Base-by-base conservation (phyloP, 2,113 vertebrate species). In the Sinocyclocheilus anshuiensis region DNA sequence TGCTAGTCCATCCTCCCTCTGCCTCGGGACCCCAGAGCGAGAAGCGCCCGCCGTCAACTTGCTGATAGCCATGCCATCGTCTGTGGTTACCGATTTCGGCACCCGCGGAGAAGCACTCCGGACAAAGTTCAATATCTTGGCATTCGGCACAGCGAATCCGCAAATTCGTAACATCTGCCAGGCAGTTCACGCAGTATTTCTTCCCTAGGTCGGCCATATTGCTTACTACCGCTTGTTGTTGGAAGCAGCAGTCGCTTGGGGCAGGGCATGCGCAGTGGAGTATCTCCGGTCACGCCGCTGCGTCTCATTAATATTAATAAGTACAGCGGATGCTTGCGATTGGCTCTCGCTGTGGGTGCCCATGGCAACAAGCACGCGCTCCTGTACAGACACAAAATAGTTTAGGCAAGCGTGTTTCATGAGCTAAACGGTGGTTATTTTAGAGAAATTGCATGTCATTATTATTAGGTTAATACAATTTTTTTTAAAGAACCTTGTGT, bases 191-290 rank as follows among this genome's bases (percentile, higher is more conserved):
- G 96, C 97, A 99, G 94, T 99, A 99, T 96, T 99, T 99, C 96
- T 99, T 99, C 80, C 98, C 97, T 89, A 99, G 96, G 94, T 99
- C 98, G 96, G 98, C 97, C 98, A 99, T 98, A 95, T 97, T 97
- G 94, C 89, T 93, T 92, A 93, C 93, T 93, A 89, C 90, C 92
- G 94, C 93, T 94, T 90, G 88, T 90, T 95, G 94, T 94, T 95
- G 93, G 86, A 88, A 85, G 89, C 88, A 92, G 92, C 92, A 85
- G 88, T 80, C 42, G n/a, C 33, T 39, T 79, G 74, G 76, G n/a
- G 24, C 59, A 4, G 88, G 90, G 93, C 94, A 69, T 94, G 94
- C 94, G 94, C 90, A 91, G 39, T 42, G 4, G 82, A 33, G 76
- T 76, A 79, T 78, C 48, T 74, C 88, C 12, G 87, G 77, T 86